phyloP scores from a whole-genome alignment of 2,113 vertebrate species.

The Varanus komodoensis region DNA sequence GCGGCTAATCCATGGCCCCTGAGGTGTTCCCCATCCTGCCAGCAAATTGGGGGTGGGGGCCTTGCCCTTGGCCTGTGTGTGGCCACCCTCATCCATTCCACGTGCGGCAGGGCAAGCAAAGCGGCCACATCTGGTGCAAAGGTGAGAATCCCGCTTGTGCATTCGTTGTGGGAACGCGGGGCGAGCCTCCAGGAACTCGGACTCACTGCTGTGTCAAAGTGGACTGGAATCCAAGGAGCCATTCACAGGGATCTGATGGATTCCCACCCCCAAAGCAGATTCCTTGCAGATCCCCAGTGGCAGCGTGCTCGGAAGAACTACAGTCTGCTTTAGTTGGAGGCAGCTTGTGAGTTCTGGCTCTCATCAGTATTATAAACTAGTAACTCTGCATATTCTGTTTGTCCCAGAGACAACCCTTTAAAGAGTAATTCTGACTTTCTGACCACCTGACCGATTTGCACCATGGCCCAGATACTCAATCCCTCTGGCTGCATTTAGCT shows the following conservation, averaged over 20 bases:
- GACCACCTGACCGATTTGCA: background rate
- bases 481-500: background rate
- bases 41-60: background rate
- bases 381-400: background rate
- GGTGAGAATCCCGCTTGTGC: too few relatives aligned
- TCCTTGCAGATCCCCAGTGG: background rate
- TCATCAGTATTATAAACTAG: background rate
- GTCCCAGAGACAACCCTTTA: background rate
- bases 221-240: too few relatives aligned
- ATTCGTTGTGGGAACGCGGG: too few relatives aligned
- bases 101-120: too few relatives aligned
- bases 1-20: too few relatives aligned
- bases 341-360: too few relatives aligned
- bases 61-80: background rate
- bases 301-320: background rate
- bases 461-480: background rate
- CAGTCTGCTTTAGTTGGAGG: background rate
- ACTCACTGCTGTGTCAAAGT: too few relatives aligned
- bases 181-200: too few relatives aligned
- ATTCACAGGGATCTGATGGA: too few relatives aligned
- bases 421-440: background rate
- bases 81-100: background rate
- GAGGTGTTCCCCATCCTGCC: background rate
- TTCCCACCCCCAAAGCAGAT: too few relatives aligned
- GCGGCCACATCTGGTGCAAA: too few relatives aligned